Evolutionary conservation across 2,888 invertebrate genomes (phyloP).

Genomic region (Tupiocoris notatus): DNA sequence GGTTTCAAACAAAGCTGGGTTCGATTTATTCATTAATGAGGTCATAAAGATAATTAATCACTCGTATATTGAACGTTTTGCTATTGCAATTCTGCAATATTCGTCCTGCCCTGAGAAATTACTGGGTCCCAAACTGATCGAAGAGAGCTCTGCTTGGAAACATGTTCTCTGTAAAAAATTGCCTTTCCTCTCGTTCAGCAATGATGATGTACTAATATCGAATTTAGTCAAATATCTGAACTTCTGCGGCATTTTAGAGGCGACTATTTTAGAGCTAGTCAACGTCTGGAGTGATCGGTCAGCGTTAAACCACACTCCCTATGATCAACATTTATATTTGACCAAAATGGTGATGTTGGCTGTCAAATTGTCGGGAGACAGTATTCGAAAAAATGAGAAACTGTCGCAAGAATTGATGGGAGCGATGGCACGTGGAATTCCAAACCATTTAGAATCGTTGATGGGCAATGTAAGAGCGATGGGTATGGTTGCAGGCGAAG

Average conservation of each 20-base stretch:
- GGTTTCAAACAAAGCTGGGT: constrained; percentile 53
- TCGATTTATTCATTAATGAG: constrained; percentile 54
- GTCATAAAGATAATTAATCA: constrained; percentile 61
- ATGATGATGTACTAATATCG: constrained; percentile 58
- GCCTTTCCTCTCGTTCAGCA: constrained; percentile 59
- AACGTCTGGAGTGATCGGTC: constrained; percentile 69
- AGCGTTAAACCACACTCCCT: constrained; percentile 62
- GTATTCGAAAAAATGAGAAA: constrained; percentile 46
- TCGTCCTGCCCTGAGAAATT: constrained; percentile 2
- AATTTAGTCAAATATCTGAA: constrained; percentile 58
- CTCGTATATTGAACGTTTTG: constrained; percentile 54
- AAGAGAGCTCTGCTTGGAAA: constrained; percentile 59
- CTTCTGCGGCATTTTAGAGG: constrained; percentile 50
- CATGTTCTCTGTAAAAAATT: constrained; percentile 65
- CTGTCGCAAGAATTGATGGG: constrained; percentile 49
- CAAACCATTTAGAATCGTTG: constrained; percentile 67
- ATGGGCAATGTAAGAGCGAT: constrained; percentile 62
- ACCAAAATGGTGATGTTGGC: constrained; percentile 64
- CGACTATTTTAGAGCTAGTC: constrained; percentile 56
- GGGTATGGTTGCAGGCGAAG: constrained; percentile 73
- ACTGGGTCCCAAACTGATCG: neutral
- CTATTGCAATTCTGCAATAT: constrained; percentile 58
- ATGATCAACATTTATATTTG: constrained; percentile 69
- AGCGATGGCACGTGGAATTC: constrained; percentile 64
- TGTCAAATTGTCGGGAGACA: constrained; percentile 54